These are phyloP conservation scores for Diarsia rubi DNA, from an alignment of 2,888 invertebrate species.

Conservation along the genomic window DNA sequence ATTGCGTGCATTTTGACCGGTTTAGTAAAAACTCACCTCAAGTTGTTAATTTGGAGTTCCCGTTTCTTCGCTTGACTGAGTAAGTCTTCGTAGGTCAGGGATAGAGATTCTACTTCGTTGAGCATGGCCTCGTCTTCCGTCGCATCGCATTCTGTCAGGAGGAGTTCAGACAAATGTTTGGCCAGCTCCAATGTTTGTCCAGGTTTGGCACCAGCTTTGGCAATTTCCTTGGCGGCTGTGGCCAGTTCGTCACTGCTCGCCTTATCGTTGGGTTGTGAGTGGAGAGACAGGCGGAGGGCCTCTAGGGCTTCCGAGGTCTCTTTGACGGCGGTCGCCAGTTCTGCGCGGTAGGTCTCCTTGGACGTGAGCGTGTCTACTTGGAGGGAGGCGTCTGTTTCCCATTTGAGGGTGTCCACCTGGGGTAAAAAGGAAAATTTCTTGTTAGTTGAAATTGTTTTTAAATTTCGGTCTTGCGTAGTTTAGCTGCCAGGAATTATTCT, in stretches of 20 bases:
- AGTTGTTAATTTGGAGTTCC: constrained; percentile 94
- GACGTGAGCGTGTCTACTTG: constrained; percentile 96
- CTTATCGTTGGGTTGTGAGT: constrained; percentile 81
- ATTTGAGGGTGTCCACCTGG: constrained; percentile 94
- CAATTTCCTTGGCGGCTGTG: constrained; percentile 93
- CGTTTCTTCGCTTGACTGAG: constrained; percentile 93
- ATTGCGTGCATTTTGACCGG: constrained; percentile 41
- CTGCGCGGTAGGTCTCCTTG: constrained; percentile 95
- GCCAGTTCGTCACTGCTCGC: constrained; percentile 92
- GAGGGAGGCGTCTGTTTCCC: constrained; percentile 94
- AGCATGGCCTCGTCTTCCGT: constrained; percentile 92
- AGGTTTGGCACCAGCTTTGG: constrained; percentile 94
- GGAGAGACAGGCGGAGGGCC: constrained; percentile 91
- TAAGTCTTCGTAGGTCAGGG: constrained; percentile 93
- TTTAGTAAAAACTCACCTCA: constrained; percentile 91
- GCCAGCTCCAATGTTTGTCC: constrained; percentile 95
- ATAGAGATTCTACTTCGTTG: constrained; percentile 92
- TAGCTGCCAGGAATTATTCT: background rate
- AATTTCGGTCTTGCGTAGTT: background rate
- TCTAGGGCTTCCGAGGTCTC: constrained; percentile 93
- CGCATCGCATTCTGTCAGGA: constrained; percentile 94
- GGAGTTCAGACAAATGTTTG: constrained; percentile 94
- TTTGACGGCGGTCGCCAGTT: constrained; percentile 93
- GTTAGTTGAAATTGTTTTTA: too few species aligned
- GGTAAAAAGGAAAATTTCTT: background rate